Base-by-base conservation (phyloP, 2,113 vertebrate species). In the Brachypodius melanocephalos region DNA sequence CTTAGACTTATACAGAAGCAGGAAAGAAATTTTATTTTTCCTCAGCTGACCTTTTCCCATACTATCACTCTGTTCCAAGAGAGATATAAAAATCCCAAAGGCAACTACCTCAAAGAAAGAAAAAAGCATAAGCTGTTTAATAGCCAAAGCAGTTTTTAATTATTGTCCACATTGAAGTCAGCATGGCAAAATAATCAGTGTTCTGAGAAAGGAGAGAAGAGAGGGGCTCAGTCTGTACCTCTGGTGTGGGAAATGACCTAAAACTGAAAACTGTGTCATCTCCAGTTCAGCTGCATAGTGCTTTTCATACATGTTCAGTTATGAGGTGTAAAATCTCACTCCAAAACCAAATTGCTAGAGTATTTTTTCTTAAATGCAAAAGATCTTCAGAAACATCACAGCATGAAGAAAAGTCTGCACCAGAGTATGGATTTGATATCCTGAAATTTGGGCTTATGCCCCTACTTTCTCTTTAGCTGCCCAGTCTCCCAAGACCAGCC, bases 231-330 rank as follows among this genome's bases (percentile, higher is more conserved):
- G 63, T 11, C 46, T 85, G 51, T 36, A 82, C 55, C 28, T 74
- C 90, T 88, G 34, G 32, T 90, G 48, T 90, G 84, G 48, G 68
- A 95, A 96, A 94, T 95, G 67, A 94, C 72, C 83, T 86, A 95
- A 79, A 93, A 84, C 75, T 71, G 58, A 93, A 94, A 88, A 88
- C 17, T 63, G 9, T 88, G 34, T 57, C 76, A 93, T 88, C 75
- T 68, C 51, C 59, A 88, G 66, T 38, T 94, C 74, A 91, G 55
- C 69, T 62, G 52, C 0, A 0, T 34, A 72, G 69, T 4, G 2
- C 34, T 91, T 91, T 80, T 92, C 52, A 74, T 84, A 63, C 28
- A 42, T 2, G 8, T 54, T 91, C 67, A 63, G 82, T 91, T 94
- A 77, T 8, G 31, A 96, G 57, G 63, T 90, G 72, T 86, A 75